Conservation (phyloP, 2,113 vertebrate genomes). For the Mustelus asterias region DNA sequence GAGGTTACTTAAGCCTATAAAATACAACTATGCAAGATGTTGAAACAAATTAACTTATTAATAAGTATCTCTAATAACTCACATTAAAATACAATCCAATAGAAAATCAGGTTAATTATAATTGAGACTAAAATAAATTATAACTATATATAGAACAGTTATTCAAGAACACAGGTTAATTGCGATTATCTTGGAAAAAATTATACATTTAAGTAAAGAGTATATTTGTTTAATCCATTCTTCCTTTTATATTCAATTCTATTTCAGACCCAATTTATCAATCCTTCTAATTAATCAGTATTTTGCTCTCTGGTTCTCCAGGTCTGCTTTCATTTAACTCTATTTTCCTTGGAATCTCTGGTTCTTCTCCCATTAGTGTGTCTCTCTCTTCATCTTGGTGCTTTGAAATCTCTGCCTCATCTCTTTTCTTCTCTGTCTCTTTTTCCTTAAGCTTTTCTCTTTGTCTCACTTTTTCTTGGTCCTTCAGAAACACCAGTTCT, state of each 20-base stretch:
- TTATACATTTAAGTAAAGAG: background rate
- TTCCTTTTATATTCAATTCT: background rate
- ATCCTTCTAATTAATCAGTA: background rate
- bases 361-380: background rate
- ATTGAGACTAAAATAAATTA: background rate
- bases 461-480: background rate
- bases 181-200: background rate
- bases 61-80: background rate
- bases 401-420: background rate
- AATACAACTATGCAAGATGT: background rate
- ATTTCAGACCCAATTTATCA: background rate
- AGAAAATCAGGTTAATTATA: background rate
- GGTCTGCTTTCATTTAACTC: background rate
- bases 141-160: background rate
- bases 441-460: background rate
- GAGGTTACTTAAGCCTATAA: background rate
- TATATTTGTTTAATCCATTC: background rate
- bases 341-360: background rate
- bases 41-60: constrained; percentile 6
- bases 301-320: background rate
- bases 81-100: background rate
- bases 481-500: background rate
- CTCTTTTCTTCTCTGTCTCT: background rate
- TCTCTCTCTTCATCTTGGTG: background rate
- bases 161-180: background rate